Conservation (phyloP, 1,140 invertebrate species). For the Pseudachorutes palmiensis region DNA sequence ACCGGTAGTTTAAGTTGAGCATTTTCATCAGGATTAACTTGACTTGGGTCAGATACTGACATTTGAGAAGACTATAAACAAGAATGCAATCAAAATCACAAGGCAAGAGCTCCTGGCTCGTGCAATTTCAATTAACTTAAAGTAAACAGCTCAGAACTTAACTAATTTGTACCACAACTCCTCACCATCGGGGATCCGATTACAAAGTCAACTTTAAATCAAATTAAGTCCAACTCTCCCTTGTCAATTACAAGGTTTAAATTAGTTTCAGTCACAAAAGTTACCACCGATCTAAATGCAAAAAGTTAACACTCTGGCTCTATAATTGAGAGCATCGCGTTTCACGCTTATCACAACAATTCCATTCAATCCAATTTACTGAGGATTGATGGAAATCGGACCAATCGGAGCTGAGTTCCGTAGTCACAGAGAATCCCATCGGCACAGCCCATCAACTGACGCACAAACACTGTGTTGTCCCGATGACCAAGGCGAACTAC, state of each 20-base stretch:
- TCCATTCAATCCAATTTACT: conserved; percentile 53
- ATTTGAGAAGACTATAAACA: too few species aligned
- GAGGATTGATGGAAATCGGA: conserved; percentile 78
- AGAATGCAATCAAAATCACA: too few species aligned
- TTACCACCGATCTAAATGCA: not conserved
- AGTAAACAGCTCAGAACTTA: not conserved
- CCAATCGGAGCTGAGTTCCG: conserved; percentile 77
- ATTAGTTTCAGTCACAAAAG: not conserved
- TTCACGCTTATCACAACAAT: too few species aligned
- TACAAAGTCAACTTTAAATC: not conserved
- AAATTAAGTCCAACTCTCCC: not conserved
- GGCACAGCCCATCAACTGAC: conserved; percentile 64
- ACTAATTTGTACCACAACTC: not conserved
- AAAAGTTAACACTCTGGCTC: too few species aligned
- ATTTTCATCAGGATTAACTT: too few species aligned
- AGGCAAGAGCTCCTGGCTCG: not conserved
- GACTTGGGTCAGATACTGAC: too few species aligned
- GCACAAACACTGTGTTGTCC: conserved; percentile 68
- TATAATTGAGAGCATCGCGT: too few species aligned
- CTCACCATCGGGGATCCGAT: not conserved
- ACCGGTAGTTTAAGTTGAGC: too few species aligned
- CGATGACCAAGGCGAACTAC: conserved; percentile 69
- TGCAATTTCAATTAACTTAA: conserved; percentile 3
- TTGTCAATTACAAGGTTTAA: conserved; percentile 4
- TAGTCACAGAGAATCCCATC: conserved; percentile 85